phyloP scores from a whole-genome alignment of 2,797 vertebrate genomes.

The Parauchenoglanis punctatus region DNA sequence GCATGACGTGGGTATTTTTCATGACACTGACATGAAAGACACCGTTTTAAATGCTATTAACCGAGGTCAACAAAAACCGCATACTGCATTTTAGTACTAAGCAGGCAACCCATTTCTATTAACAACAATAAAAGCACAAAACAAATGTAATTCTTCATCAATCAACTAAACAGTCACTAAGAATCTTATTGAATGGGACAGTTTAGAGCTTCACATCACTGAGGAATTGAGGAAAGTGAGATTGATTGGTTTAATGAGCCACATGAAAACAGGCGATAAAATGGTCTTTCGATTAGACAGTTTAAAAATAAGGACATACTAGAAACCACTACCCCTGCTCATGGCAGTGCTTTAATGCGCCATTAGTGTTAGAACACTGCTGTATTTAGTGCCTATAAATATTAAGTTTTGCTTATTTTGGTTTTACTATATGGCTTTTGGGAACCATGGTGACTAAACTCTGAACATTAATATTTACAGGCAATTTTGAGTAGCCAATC shows the following conservation, averaged over 20 bases:
- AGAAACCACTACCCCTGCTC: neutral
- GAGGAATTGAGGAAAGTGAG: neutral
- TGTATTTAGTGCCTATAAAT: neutral
- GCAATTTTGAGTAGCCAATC: neutral
- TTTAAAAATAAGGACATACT: neutral
- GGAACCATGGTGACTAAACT: neutral
- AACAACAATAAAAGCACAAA: neutral
- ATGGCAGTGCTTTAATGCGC: neutral
- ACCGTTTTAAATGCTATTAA: neutral
- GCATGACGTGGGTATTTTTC: constrained; percentile 19
- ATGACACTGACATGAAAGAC: neutral
- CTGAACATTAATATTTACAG: neutral
- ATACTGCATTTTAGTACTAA: neutral
- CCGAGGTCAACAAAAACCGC: no score
- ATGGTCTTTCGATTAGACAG: neutral
- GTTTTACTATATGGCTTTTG: neutral
- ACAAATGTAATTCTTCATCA: neutral
- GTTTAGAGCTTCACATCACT: neutral
- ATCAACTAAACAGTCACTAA: neutral
- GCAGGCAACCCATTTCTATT: neutral
- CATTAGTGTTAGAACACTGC: neutral
- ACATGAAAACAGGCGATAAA: neutral
- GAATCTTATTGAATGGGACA: neutral
- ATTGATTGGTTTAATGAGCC: neutral
- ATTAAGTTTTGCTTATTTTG: neutral